These are phyloP conservation scores for Galleria mellonella DNA, from an alignment of 1,140 invertebrate genomes.

Conservation along the genomic window DNA sequence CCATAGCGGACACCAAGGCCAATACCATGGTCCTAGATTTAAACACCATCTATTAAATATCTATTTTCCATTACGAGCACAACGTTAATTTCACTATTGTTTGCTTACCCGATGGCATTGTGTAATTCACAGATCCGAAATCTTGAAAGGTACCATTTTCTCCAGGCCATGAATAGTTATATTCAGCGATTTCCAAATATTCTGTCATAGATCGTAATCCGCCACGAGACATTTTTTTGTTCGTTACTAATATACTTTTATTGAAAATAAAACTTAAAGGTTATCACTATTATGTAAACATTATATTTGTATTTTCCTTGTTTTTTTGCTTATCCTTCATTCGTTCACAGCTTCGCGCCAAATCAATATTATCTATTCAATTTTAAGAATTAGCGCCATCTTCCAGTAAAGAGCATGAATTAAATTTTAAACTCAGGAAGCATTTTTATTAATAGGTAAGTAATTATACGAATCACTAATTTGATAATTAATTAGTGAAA, in stretches of 20 bases:
- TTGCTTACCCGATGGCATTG: constrained; percentile 57
- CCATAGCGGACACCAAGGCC: constrained; percentile 81
- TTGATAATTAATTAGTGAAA: too few relatives aligned
- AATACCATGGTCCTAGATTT: constrained; percentile 73
- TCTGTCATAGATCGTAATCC: constrained; percentile 40
- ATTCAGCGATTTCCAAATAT: constrained; percentile 59
- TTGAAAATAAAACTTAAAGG: background rate
- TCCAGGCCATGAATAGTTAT: constrained; percentile 67
- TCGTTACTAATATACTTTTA: background rate
- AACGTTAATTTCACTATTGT: background rate
- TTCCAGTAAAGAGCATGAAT: constrained; percentile 3
- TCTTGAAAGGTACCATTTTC: constrained; percentile 64
- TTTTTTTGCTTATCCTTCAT: background rate
- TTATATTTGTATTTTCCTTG: background rate
- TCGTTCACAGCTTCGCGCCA: constrained; percentile 45
- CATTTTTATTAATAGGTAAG: too few relatives aligned
- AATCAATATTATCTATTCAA: constrained; percentile 51
- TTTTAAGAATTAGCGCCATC: constrained; percentile 10
- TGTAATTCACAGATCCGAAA: constrained; percentile 59
- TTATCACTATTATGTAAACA: background rate
- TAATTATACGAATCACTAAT: too few relatives aligned
- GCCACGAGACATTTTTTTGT: constrained; percentile 35
- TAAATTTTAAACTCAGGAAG: too few relatives aligned
- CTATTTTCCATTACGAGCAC: too few relatives aligned
- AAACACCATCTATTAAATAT: too few relatives aligned